These are phyloP conservation scores for Scaptomyza graminum DNA, from an alignment of 1,140 invertebrate species.

Conservation along the genomic window DNA sequence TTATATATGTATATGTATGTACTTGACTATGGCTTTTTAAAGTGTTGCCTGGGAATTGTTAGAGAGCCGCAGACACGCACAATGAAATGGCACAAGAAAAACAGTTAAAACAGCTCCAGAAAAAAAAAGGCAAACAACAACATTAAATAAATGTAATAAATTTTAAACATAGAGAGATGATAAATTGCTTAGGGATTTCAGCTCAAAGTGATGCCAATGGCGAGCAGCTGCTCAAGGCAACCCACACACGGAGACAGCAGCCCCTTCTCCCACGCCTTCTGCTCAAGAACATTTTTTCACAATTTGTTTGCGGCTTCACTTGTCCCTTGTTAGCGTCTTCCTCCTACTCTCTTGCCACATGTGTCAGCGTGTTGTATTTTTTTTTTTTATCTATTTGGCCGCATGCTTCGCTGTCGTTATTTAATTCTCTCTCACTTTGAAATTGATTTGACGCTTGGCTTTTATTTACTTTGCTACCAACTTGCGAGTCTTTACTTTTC, in stretches of 20 bases:
- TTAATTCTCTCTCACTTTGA: conserved; percentile 60
- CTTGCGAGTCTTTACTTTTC: conserved; percentile 26
- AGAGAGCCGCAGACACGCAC: conserved; percentile 48
- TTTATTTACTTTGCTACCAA: conserved; percentile 36
- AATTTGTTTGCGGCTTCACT: conserved; percentile 78
- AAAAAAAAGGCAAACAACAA: conserved; percentile 59
- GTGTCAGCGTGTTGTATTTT: conserved; percentile 6
- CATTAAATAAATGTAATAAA: conserved; percentile 83
- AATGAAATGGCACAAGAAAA: conserved; percentile 51
- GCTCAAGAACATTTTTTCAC: conserved; percentile 67
- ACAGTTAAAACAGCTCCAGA: conserved; percentile 41
- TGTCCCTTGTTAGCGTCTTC: conserved; percentile 23
- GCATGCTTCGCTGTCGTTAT: conserved; percentile 63
- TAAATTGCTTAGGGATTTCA: conserved; percentile 76
- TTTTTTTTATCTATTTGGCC: conserved; percentile 76
- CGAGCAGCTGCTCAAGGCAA: conserved; percentile 20
- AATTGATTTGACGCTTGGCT: conserved; percentile 65
- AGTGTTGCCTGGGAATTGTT: conserved; percentile 63
- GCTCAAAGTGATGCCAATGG: conserved; percentile 71
- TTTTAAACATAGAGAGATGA: conserved; percentile 82
- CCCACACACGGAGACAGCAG: background rate
- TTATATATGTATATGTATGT: background rate
- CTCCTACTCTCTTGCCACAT: conserved; percentile 22
- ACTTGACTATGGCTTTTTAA: conserved; percentile 62
- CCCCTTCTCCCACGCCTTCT: conserved; percentile 15